Percentiles rank a stretch among this genome's conserved stretches.
Evolutionary conservation across 2,113 vertebrate genomes (phyloP).

Genomic region (Dermatemys mawii): DNA sequence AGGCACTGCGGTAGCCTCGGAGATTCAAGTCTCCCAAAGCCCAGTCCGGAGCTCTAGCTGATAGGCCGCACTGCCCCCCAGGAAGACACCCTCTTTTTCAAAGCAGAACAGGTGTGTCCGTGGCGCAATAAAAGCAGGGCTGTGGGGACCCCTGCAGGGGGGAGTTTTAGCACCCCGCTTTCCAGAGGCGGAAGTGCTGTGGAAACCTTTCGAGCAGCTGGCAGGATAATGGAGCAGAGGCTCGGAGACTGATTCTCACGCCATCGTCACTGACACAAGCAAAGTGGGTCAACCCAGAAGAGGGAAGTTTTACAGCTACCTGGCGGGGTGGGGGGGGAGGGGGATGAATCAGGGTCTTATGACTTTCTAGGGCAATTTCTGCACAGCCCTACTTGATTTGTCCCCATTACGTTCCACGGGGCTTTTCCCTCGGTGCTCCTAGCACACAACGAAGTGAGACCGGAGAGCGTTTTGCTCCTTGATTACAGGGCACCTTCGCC

Average conservation of each 20-base stretch:
- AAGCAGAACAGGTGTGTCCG: neutral
- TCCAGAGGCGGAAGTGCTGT: neutral
- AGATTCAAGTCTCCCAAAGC: neutral
- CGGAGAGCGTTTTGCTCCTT: neutral
- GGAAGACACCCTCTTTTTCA: neutral
- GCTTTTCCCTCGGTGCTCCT: neutral
- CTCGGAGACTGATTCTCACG: neutral
- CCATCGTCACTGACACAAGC: neutral
- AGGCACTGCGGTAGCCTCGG: neutral
- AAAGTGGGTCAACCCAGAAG: neutral
- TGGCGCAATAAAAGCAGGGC: neutral
- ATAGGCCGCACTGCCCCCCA: neutral
- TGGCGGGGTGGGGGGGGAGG: neutral
- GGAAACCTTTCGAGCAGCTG: neutral
- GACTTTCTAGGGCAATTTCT: neutral
- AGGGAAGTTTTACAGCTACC: neutral
- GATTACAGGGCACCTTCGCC: neutral
- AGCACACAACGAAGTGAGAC: neutral
- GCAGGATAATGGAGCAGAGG: neutral
- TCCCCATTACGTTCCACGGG: neutral
- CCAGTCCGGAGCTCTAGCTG: neutral
- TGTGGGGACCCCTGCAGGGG: no score
- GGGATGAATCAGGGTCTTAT: neutral
- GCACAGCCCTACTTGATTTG: neutral
- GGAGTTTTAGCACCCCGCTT: neutral